Conservation (phyloP, 2,797 vertebrate genomes). For the Phrynocephalus vlangalii region DNA sequence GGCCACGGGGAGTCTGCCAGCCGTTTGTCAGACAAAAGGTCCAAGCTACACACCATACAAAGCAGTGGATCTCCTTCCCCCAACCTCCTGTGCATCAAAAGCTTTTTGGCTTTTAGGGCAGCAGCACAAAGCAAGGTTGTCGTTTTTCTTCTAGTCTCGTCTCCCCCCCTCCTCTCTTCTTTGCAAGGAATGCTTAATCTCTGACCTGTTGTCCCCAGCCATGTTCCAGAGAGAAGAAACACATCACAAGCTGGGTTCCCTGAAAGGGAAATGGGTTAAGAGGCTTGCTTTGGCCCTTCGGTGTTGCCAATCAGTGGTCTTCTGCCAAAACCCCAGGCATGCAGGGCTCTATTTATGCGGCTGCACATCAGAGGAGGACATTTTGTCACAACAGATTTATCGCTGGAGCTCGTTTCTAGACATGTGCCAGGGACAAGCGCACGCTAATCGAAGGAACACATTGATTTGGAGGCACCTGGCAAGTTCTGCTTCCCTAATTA, state of each 20-base stretch:
- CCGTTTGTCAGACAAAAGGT: not conserved
- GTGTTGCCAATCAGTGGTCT: conserved; percentile 45
- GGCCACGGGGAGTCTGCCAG: not conserved
- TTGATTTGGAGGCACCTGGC: conserved; percentile 43
- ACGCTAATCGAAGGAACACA: conserved; percentile 44
- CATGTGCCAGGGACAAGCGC: conserved; percentile 49
- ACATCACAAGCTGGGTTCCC: conserved; percentile 64
- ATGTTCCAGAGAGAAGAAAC: conserved; percentile 66
- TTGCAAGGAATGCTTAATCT: conserved; percentile 59
- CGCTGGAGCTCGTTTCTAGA: conserved; percentile 42
- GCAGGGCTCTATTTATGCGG: conserved; percentile 55
- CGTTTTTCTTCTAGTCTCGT: not conserved
- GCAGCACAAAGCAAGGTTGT: conserved; percentile 41
- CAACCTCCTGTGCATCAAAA: not conserved
- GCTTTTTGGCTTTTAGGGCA: not conserved
- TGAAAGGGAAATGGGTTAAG: conserved; percentile 71
- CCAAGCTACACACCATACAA: conserved; percentile 12
- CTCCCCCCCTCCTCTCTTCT: not conserved
- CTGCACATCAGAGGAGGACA: conserved; percentile 59
- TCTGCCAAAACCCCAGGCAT: conserved; percentile 60
- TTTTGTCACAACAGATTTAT: conserved; percentile 68
- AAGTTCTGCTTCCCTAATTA: conserved; percentile 33
- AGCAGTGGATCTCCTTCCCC: conserved; percentile 25
- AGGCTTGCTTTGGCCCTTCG: conserved; percentile 44
- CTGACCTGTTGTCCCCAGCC: conserved; percentile 64